Percentiles rank a stretch among this genome's conserved stretches.
These are phyloP conservation scores for Drosophila watanabei DNA, from an alignment of 1,140 invertebrate species.

Conservation along the genomic window DNA sequence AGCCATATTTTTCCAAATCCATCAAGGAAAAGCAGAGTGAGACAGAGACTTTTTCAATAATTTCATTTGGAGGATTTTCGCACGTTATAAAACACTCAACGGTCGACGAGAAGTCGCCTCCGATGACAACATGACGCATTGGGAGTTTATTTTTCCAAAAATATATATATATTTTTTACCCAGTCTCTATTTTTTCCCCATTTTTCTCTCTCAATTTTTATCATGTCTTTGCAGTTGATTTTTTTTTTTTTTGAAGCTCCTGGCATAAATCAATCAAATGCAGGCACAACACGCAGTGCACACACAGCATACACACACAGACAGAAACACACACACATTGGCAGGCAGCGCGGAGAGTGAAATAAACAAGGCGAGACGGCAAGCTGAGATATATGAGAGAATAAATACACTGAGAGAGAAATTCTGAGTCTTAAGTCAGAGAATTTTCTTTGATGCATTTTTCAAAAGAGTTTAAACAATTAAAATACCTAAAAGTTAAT, in stretches of 20 bases:
- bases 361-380: slow-evolving; percentile 38
- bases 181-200: slow-evolving; percentile 15
- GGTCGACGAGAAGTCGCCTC: slow-evolving; percentile 47
- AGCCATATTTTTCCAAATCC: slow-evolving; percentile 40
- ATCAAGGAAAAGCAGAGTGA: slow-evolving; percentile 15
- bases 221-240: slow-evolving; percentile 3
- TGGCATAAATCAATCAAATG: slow-evolving; percentile 79
- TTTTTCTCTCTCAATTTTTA: slow-evolving; percentile 35
- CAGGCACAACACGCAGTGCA: slow-evolving; percentile 74
- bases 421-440: too few species aligned
- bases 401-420: slow-evolving; percentile 4
- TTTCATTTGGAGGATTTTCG: slow-evolving; percentile 69
- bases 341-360: not conserved
- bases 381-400: slow-evolving; percentile 21
- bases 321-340: slow-evolving; percentile 23
- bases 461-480: not conserved
- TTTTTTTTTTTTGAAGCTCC: slow-evolving; percentile 32
- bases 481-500: not conserved
- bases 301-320: slow-evolving; percentile 18
- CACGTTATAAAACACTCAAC: slow-evolving; percentile 80
- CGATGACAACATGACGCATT: slow-evolving; percentile 70
- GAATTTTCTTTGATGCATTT: fast-evolving
- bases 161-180: slow-evolving; percentile 17
- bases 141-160: slow-evolving; percentile 69
- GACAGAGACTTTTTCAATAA: slow-evolving; percentile 57